Conservation (phyloP, 2,888 invertebrate genomes). For the Drosophila histrio region DNA sequence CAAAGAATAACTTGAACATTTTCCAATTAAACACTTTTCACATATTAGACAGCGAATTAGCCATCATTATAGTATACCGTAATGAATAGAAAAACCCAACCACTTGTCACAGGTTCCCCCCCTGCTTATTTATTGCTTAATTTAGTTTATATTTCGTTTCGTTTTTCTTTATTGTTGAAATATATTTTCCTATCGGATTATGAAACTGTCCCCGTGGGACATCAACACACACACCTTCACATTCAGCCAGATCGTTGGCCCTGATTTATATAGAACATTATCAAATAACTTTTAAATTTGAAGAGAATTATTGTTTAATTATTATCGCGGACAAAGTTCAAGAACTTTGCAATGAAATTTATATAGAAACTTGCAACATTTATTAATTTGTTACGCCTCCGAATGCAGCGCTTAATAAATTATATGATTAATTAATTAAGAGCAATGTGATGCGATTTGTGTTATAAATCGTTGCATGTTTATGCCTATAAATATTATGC, state of each 20-base stretch:
- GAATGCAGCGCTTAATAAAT: slow-evolving; percentile 22
- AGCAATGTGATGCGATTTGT: slow-evolving; percentile 52
- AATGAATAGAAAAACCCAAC: neutral
- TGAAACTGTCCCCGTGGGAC: slow-evolving; percentile 50
- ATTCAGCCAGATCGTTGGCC: slow-evolving; percentile 6
- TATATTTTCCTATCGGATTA: slow-evolving; percentile 32
- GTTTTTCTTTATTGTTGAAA: slow-evolving; percentile 12
- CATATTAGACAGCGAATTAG: neutral
- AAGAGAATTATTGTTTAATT: slow-evolving; percentile 43
- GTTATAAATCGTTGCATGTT: slow-evolving; percentile 31
- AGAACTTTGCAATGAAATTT: slow-evolving; percentile 49
- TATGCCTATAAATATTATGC: neutral
- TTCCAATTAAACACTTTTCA: neutral
- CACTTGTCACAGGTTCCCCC: slow-evolving; percentile 6
- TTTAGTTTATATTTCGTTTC: slow-evolving; percentile 16
- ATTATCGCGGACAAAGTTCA: slow-evolving; percentile 21
- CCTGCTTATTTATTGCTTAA: slow-evolving; percentile 26
- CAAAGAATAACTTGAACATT: neutral
- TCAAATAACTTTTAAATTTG: slow-evolving; percentile 24
- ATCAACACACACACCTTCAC: neutral
- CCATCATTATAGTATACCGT: neutral
- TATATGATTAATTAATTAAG: slow-evolving; percentile 58
- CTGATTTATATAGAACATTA: slow-evolving; percentile 54
- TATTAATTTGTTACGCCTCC: slow-evolving; percentile 41
- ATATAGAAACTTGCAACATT: slow-evolving; percentile 32